Conservation (phyloP, 2,888 invertebrate species). For the Cheilosia grossa region DNA sequence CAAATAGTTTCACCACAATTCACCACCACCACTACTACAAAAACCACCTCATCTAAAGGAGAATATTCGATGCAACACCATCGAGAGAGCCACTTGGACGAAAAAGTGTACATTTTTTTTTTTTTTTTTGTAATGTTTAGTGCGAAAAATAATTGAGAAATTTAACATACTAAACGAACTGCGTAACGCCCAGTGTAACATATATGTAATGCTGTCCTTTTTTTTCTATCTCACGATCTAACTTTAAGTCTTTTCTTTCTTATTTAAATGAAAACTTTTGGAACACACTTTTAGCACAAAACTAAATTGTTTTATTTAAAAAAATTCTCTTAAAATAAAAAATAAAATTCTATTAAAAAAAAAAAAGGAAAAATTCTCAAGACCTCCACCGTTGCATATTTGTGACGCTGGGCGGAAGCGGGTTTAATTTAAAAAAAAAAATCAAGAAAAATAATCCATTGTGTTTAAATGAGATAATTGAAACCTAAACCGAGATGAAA, state of each 20-base stretch:
- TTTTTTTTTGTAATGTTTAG: constrained; percentile 49
- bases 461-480: no score
- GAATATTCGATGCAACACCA: constrained; percentile 40
- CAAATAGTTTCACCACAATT: constrained; percentile 65
- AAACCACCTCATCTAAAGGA: constrained; percentile 50
- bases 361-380: constrained; percentile 30
- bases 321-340: constrained; percentile 22
- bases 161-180: constrained; percentile 68
- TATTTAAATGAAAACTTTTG: constrained; percentile 63
- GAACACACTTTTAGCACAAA: constrained; percentile 70
- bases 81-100: constrained; percentile 41
- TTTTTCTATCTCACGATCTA: constrained; percentile 63
- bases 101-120: constrained; percentile 42
- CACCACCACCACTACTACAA: constrained; percentile 47
- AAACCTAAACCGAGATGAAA: constrained; percentile 18
- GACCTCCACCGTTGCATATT: constrained; percentile 79
- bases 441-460: constrained; percentile 3
- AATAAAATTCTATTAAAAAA: background rate
- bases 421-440: constrained; percentile 76
- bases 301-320: constrained; percentile 24
- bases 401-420: constrained; percentile 82
- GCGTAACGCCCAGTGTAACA: constrained; percentile 81
- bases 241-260: constrained; percentile 61
- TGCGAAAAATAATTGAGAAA: constrained; percentile 25
- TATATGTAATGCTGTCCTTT: constrained; percentile 77